Base-by-base conservation (phyloP, 2,888 invertebrate genomes). In the Drosophila colorata region DNA sequence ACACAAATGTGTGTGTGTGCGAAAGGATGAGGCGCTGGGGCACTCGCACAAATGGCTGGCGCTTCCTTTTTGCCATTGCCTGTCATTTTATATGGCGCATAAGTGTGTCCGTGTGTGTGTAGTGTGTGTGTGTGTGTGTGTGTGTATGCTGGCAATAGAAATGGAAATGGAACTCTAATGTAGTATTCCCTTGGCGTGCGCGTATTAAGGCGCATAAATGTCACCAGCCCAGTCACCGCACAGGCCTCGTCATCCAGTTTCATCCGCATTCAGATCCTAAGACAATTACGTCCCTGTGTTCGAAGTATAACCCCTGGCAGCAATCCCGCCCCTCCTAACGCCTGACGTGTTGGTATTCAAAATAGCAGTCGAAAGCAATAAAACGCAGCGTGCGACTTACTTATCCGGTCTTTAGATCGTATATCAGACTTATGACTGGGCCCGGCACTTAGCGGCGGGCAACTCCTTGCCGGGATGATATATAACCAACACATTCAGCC, bases 321-420 rank as follows among this genome's bases (percentile, higher is more conserved):
- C 46, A 28, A 5, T 9, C 40, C 40, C 51, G 20, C 11, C 13
- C 20, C 41, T 5, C 18, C 31, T 33, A 25, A 20, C 18, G 53
- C 41, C 64, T 70, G 63, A 89, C 81, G 86, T 80, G 81, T 77
- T 78, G 83, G 85, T 81, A 90, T 90, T 90, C 90, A 90, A 90
- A 90, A 89, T 84, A 87, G 81, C 83, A 80, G 81, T 77, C 78
- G 70, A 80, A 80, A 80, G 90, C 85, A 85, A 89, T 90, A 90
- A 90, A 89, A 83, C 78, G 80, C 90, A 83, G 80, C 76, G 61
- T 73, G 74, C 72, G 78, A 79, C 75, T 81, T 85, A 72, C 72
- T 83, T 87, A 87, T 74, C 85, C 60, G 67, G 55, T 60, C 57
- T 59, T 63, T 71, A 72, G 80, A 80, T 86, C 83, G 85, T 83